Conservation (phyloP, 2,113 vertebrate genomes). For the Aepyceros melampus region DNA sequence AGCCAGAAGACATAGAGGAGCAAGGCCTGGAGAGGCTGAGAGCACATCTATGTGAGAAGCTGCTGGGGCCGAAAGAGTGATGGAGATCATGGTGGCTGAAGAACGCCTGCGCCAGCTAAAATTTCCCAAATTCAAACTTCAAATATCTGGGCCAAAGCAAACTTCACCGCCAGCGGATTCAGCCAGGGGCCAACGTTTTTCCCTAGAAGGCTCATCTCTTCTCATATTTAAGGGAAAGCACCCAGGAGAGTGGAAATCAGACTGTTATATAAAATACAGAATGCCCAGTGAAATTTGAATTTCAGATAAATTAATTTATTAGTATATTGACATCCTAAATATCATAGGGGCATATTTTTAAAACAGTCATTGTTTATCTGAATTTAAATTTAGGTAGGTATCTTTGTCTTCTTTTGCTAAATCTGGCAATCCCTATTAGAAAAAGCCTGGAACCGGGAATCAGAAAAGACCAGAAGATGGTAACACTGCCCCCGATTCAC, state of each 20-base stretch:
- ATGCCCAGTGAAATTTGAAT: not conserved
- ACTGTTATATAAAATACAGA: not conserved
- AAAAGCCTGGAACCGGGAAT: not conserved
- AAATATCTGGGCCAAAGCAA: not conserved
- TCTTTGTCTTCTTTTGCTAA: not conserved
- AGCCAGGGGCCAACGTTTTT: not conserved
- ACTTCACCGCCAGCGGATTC: not conserved
- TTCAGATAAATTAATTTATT: not conserved
- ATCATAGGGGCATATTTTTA: not conserved
- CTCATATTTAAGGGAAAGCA: not conserved
- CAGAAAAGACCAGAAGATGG: not conserved
- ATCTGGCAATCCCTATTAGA: not conserved
- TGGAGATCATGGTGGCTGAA: not conserved
- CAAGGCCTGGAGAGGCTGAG: not conserved
- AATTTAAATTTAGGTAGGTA: not conserved
- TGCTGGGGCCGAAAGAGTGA: accelerated
- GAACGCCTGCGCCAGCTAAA: not conserved
- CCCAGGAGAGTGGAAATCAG: not conserved
- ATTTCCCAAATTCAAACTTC: not conserved
- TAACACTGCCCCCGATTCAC: accelerated
- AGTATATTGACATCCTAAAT: not conserved
- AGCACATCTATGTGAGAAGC: accelerated
- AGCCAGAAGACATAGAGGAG: not conserved
- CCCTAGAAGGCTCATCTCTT: not conserved
- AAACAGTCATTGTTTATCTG: not conserved